Evolutionary conservation across 2,113 vertebrate genomes (phyloP).

Genomic region (Acrocephalus arundinaceus): DNA sequence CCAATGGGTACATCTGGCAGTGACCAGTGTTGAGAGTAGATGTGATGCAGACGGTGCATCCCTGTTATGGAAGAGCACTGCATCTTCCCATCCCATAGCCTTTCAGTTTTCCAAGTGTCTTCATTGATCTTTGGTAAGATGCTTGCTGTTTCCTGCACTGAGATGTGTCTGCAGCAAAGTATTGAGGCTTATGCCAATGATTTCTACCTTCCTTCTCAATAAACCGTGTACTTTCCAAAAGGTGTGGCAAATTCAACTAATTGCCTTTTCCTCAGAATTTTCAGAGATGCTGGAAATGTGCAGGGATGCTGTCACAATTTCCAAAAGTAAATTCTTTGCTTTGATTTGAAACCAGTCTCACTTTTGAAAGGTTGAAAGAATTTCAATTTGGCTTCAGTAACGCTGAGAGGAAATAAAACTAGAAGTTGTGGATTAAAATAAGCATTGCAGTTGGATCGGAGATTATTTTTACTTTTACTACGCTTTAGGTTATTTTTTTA

Average conservation of each 20-base stretch:
- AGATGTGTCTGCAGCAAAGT: not conserved
- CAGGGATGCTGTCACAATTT: not conserved
- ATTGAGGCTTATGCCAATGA: not conserved
- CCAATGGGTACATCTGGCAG: not conserved
- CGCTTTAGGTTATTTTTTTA: not conserved
- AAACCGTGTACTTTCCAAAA: not conserved
- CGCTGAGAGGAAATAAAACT: not conserved
- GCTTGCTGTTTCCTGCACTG: not conserved
- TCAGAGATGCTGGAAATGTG: not conserved
- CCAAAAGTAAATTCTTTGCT: not conserved
- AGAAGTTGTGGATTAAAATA: not conserved
- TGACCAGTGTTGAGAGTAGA: not conserved
- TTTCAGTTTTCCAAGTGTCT: not conserved
- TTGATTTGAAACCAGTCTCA: not conserved
- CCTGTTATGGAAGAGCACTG: not conserved
- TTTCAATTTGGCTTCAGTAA: not conserved
- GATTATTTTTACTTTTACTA: not conserved
- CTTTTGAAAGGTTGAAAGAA: not conserved
- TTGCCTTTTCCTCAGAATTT: not conserved
- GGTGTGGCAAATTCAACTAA: not conserved
- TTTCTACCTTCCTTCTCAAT: not conserved
- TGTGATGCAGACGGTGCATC: not conserved
- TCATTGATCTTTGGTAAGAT: not conserved
- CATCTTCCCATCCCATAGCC: not conserved
- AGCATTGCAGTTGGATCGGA: not conserved